A percentile compares a stretch with the other conserved stretches of the same genome.
Conservation (phyloP, 1,140 invertebrate genomes). For the Venustaconcha ellipsiformis region DNA sequence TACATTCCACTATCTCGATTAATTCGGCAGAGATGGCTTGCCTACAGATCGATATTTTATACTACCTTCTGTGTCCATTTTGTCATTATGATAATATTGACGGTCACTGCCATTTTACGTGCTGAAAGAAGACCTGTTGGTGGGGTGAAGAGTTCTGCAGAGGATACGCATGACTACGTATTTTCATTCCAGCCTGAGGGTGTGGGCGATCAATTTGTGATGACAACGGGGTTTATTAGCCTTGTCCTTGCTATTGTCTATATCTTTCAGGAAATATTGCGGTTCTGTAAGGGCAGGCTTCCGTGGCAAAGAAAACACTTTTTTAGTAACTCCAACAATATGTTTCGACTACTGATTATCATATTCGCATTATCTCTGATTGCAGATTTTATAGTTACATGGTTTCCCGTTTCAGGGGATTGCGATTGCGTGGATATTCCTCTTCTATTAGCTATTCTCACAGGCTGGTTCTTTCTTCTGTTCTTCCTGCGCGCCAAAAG, state of each 20-base stretch:
- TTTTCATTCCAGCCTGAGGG: no score
- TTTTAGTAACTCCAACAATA: conserved; percentile 14
- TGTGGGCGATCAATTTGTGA: not conserved
- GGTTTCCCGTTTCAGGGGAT: not conserved
- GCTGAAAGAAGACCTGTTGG: no score
- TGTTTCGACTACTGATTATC: conserved; percentile 36
- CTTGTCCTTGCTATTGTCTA: conserved; percentile 21
- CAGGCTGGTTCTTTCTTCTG: conserved; percentile 41
- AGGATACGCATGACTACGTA: no score
- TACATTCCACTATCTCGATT: no score
- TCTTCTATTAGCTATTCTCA: conserved; percentile 34
- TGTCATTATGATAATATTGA: no score
- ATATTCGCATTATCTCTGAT: conserved; percentile 37
- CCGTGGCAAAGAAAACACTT: not conserved
- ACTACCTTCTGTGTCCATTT: no score
- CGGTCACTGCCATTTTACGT: no score
- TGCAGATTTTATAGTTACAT: conserved; percentile 28
- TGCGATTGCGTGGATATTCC: not conserved
- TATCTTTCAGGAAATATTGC: conserved; percentile 5
- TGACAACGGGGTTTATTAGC: conserved; percentile 17
- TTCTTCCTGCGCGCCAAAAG: conserved; percentile 39
- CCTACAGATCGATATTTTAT: no score
- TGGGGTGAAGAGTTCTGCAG: no score
- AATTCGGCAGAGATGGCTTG: no score
- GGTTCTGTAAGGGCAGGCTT: conserved; percentile 11